Percentiles rank a stretch among this genome's conserved stretches.
Conservation (phyloP, 2,888 invertebrate genomes). For the Caenorhabditis parvicauda region DNA sequence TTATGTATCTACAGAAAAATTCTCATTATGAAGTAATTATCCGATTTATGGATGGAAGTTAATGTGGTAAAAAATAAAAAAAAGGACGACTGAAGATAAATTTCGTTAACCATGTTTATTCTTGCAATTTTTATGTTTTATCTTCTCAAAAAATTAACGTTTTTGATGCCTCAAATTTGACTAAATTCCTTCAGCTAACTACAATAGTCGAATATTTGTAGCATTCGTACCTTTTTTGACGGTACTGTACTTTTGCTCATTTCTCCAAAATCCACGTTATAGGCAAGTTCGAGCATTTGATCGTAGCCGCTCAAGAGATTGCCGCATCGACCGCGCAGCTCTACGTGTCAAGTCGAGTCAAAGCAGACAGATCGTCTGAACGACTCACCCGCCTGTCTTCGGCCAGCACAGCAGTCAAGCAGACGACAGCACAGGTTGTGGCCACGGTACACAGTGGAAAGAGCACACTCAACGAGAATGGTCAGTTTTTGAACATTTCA, state of each 20-base stretch:
- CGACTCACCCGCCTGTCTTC: conserved; percentile 75
- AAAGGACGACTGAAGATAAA: no score
- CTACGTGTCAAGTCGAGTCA: conserved; percentile 88
- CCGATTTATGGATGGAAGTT: no score
- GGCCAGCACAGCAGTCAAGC: conserved; percentile 84
- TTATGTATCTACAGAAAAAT: background rate
- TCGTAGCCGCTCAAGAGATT: conserved; percentile 93
- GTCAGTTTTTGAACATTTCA: conserved; percentile 65
- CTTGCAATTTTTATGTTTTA: no score
- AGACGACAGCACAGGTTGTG: conserved; percentile 86
- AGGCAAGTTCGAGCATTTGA: conserved; percentile 88
- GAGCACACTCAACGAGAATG: conserved; percentile 79
- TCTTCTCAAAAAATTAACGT: no score
- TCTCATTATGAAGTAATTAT: no score
- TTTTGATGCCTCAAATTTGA: no score
- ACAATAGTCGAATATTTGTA: no score
- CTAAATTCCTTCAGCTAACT: no score
- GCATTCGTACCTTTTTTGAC: background rate
- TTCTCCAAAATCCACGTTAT: conserved; percentile 27
- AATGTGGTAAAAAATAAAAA: no score
- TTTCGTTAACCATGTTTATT: no score
- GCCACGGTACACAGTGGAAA: conserved; percentile 88
- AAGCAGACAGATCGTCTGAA: conserved; percentile 80
- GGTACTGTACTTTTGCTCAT: background rate
- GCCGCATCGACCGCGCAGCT: conserved; percentile 93